Conservation (phyloP, 2,888 invertebrate species). For the Brassicogethes aeneus region DNA sequence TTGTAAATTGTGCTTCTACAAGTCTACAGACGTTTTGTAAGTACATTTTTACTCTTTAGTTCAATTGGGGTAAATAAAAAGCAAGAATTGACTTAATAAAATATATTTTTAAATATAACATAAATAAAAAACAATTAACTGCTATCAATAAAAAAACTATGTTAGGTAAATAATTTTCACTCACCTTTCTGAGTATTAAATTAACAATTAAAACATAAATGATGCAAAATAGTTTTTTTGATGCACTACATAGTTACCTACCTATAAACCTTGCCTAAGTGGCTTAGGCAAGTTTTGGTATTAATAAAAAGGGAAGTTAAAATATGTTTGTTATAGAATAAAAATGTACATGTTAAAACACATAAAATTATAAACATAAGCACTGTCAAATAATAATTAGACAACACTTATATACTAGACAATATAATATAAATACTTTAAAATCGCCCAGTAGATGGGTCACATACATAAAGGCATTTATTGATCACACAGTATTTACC, state of each 20-base stretch:
- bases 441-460: too few relatives aligned
- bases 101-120: constrained; percentile 41
- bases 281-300: constrained; percentile 27
- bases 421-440: constrained; percentile 13
- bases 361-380: constrained; percentile 26
- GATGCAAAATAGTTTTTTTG: constrained; percentile 14
- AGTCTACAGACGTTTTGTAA: too few relatives aligned
- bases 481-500: constrained; percentile 22
- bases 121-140: constrained; percentile 33
- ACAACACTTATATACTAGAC: constrained; percentile 19
- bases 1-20: too few relatives aligned
- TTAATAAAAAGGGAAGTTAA: constrained; percentile 9
- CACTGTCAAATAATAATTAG: constrained; percentile 19
- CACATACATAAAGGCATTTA: constrained; percentile 12
- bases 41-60: too few relatives aligned
- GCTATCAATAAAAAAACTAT: constrained; percentile 21
- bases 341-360: constrained; percentile 28
- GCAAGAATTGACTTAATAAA: constrained; percentile 27
- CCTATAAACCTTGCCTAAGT: constrained; percentile 22
- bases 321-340: constrained; percentile 1
- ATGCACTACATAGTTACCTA: constrained; percentile 11
- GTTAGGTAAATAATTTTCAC: neutral
- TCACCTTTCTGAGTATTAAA: constrained; percentile 2
- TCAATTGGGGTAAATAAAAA: neutral
- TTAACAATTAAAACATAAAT: constrained; percentile 4